Evolutionary conservation across 2,113 vertebrate species (phyloP).

Genomic region (Panthera tigris): DNA sequence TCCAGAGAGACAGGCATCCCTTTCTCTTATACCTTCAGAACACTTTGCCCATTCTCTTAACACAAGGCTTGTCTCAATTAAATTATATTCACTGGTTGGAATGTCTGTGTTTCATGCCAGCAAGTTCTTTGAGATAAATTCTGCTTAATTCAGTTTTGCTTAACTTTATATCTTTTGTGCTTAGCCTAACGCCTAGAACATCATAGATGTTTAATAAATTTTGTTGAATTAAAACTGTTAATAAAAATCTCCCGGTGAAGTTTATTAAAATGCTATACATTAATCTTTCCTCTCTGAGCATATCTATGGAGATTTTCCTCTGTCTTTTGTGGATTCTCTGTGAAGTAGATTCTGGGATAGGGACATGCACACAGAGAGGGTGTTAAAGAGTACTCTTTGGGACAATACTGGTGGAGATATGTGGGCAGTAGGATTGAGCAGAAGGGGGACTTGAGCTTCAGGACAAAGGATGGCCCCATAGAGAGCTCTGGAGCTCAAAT

Average conservation of each 20-base stretch:
- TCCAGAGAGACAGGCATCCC: too few species aligned
- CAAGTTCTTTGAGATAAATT: background rate
- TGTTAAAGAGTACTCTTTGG: background rate
- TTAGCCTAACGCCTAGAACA: background rate
- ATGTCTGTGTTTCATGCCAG: background rate
- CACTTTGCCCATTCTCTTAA: background rate
- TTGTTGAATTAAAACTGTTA: background rate
- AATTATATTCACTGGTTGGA: background rate
- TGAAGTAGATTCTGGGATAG: background rate
- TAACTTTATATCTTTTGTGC: background rate
- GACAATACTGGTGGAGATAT: background rate
- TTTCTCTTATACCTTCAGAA: background rate
- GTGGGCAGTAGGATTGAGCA: background rate
- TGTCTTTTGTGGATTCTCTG: background rate
- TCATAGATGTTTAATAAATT: background rate
- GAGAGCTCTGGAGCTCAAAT: background rate
- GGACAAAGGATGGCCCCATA: fast-evolving
- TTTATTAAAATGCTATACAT: background rate
- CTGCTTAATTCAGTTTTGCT: background rate
- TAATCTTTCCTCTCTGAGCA: background rate
- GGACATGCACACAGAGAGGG: background rate
- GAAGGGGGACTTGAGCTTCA: background rate
- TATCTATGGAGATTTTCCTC: background rate
- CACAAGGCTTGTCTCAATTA: background rate
- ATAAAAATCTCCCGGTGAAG: background rate